Conservation (phyloP, 2,888 invertebrate species). For the Thecocarcelia acutangulata region DNA sequence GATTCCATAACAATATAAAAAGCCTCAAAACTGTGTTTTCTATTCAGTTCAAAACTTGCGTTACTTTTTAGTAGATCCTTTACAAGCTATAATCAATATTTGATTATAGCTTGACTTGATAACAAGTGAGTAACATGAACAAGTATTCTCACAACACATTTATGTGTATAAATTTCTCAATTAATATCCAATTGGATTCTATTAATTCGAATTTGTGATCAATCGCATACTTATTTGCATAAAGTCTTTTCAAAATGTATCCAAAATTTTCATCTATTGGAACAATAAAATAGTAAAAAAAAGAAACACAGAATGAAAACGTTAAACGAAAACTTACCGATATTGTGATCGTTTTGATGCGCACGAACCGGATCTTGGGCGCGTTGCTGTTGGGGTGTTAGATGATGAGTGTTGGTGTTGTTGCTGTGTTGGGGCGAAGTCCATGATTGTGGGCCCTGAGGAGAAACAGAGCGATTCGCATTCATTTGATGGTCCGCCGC, state of each 20-base stretch:
- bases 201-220: too few species aligned
- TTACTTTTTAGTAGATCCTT: too few species aligned
- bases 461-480: conserved; percentile 82
- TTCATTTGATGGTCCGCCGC: conserved; percentile 80
- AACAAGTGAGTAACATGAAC: too few species aligned
- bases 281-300: conserved; percentile 17
- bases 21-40: too few species aligned
- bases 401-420: conserved; percentile 74
- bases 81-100: too few species aligned
- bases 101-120: too few species aligned
- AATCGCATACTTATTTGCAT: too few species aligned
- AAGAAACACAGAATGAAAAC: conserved; percentile 8
- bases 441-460: conserved; percentile 81
- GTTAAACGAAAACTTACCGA: conserved; percentile 76
- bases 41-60: too few species aligned
- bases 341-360: conserved; percentile 82
- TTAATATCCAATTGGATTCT: too few species aligned
- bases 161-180: too few species aligned
- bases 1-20: too few species aligned
- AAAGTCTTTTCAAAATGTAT: background rate
- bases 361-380: conserved; percentile 82
- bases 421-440: conserved; percentile 81
- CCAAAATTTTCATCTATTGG: background rate
- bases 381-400: conserved; percentile 73
- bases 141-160: too few species aligned